phyloP scores from a whole-genome alignment of 92 coral and sea anemone genomes.

The Heteractis magnifica region DNA sequence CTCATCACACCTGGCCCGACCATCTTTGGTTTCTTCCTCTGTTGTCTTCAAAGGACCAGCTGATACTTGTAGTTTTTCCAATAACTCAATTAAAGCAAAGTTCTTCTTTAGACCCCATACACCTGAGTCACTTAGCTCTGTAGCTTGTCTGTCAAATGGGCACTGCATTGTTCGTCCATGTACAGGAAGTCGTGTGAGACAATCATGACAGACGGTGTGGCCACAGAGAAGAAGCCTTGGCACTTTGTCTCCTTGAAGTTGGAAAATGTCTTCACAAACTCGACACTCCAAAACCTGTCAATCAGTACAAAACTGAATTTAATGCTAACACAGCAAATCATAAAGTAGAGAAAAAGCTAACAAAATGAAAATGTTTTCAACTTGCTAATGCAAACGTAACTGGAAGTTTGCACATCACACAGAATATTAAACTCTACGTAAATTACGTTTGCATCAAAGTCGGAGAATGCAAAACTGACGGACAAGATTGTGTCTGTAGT shows the following conservation, averaged over 20 bases:
- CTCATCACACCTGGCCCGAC: constrained; percentile 86
- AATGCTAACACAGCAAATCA: neutral
- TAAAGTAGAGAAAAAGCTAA: no score
- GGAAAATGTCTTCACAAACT: constrained; percentile 95
- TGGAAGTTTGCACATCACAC: no score
- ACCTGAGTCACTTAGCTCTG: constrained; percentile 96
- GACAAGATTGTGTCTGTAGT: no score
- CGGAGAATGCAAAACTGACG: no score
- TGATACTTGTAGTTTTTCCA: constrained; percentile 79
- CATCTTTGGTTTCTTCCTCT: constrained; percentile 64
- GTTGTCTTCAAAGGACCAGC: constrained; percentile 64
- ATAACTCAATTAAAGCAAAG: constrained; percentile 90
- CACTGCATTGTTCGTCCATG: constrained; percentile 78
- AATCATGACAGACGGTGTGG: constrained; percentile 96
- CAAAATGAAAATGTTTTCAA: no score
- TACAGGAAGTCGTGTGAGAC: constrained; percentile 85
- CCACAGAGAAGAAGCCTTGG: constrained; percentile 95
- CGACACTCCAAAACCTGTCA: constrained; percentile 91
- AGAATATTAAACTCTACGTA: no score
- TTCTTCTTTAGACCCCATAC: constrained; percentile 99
- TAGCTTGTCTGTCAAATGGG: constrained; percentile 96
- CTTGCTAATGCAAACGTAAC: neutral
- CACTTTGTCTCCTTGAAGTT: constrained; percentile 97
- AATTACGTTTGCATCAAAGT: no score
- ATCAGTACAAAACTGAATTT: constrained; percentile 12